phyloP scores from a whole-genome alignment of 2,888 invertebrate genomes.

The Bibio marci region DNA sequence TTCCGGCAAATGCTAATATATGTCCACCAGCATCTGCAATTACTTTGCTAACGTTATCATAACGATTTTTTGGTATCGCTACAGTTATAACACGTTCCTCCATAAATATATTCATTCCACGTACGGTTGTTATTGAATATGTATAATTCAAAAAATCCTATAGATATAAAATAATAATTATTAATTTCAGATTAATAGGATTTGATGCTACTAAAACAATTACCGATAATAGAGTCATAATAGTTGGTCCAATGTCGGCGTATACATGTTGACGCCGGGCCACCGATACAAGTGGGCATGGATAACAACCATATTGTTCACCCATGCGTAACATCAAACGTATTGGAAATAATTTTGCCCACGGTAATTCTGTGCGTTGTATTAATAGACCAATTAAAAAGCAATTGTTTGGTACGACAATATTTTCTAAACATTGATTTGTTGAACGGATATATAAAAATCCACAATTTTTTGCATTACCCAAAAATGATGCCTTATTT shows the following conservation, averaged over 20 bases:
- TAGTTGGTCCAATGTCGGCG: conserved; percentile 73
- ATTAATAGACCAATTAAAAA: conserved; percentile 63
- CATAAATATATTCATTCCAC: conserved; percentile 65
- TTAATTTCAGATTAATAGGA: no score
- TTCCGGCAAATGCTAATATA: conserved; percentile 66
- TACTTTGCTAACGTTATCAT: conserved; percentile 55
- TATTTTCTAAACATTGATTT: conserved; percentile 63
- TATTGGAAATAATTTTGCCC: conserved; percentile 58
- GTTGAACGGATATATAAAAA: conserved; percentile 67
- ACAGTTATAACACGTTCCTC: conserved; percentile 63
- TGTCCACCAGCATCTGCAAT: conserved; percentile 67
- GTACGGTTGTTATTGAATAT: conserved; percentile 59
- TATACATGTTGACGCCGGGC: conserved; percentile 62
- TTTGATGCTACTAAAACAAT: no score
- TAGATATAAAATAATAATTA: no score
- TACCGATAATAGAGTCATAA: conserved; percentile 65
- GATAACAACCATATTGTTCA: conserved; percentile 73
- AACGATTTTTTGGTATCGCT: conserved; percentile 56
- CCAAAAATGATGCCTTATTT: conserved; percentile 31
- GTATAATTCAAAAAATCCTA: conserved; percentile 69
- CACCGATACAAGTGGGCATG: conserved; percentile 64
- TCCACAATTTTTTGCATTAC: conserved; percentile 57
- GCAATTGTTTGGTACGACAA: conserved; percentile 53
- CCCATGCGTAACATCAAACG: conserved; percentile 62
- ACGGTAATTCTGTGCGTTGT: conserved; percentile 40